Base-by-base conservation (phyloP, 2,888 invertebrate species). In the Orthonychiurus folsomi region DNA sequence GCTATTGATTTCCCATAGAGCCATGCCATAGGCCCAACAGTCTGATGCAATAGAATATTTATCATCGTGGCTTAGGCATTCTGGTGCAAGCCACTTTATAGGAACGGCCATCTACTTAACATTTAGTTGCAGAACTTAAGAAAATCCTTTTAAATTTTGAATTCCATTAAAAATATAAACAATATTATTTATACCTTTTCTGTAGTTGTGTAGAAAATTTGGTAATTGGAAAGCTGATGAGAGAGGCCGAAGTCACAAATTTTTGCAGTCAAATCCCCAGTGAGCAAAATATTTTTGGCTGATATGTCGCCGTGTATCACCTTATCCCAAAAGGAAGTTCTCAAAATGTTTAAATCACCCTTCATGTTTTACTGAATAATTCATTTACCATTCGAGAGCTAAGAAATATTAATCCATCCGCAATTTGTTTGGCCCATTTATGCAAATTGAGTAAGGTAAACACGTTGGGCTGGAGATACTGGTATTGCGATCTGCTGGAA, bases 221-320 rank as follows among this genome's bases (percentile, higher is more conserved):
- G 20, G 21, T 20, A 52, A 20, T 23, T 52, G 21, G 52, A 5
- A 23, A 52, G 21, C 20, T 52, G 52, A 23, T 52, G 52, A 21
- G 52, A 52, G 3, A 52, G 20, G 21, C 52, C 52, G 20, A 52
- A 52, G 20, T 52, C 52, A 20, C 52, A 12, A 3, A 52, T 12
- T 20, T 23, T 52, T 3, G 52, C 52, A 23, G 20, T 52, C 52
- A 52, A 20, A n/a, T 20, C 9, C 21, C 21, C 20, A 23, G 20
- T 23, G 5, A 52, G n/a, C 52, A 52, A 23, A n/a, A 52, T 52
- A 52, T 52, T 52, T 52, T 20, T 9, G n/a, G 52, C 52, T 52
- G 52, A 9, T 20, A 52, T 9, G n/a, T 52, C 52, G 5, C 52
- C 52, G n/a, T 52, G 52, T 3, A 52, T 23, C 12, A 52, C 52